Evolutionary conservation across 2,797 vertebrate genomes (phyloP).

Genomic region (Toxotes lorentzi): DNA sequence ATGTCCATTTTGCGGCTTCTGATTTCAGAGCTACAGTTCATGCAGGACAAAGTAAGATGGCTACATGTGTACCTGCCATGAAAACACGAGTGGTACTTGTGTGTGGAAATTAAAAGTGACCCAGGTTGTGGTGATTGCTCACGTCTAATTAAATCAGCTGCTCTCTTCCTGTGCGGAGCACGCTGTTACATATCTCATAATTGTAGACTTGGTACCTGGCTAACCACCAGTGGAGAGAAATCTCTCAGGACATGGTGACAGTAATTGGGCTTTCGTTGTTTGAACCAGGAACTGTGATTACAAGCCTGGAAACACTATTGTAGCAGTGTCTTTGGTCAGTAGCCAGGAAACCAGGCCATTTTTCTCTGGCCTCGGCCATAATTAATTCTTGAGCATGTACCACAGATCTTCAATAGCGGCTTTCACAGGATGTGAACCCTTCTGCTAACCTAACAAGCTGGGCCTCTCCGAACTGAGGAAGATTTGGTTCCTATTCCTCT

Average conservation of each 20-base stretch:
- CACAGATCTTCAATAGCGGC: conserved; percentile 53
- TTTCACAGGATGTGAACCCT: conserved; percentile 46
- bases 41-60: conserved; percentile 41
- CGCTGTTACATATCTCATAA: conserved; percentile 62
- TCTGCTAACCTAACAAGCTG: conserved; percentile 54
- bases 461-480: conserved; percentile 22
- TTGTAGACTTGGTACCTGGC: conserved; percentile 64
- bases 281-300: conserved; percentile 65
- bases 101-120: conserved; percentile 68
- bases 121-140: conserved; percentile 64
- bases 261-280: conserved; percentile 67
- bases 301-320: conserved; percentile 59
- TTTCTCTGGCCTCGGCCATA: conserved; percentile 29
- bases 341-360: conserved; percentile 56
- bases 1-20: conserved; percentile 27
- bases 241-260: conserved; percentile 61
- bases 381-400: conserved; percentile 59
- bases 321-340: conserved; percentile 63
- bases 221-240: conserved; percentile 54
- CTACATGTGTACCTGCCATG: conserved; percentile 51
- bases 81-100: conserved; percentile 27
- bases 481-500: conserved; percentile 27
- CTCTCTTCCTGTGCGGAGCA: conserved; percentile 44
- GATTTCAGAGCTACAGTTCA: conserved; percentile 44
- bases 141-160: conserved; percentile 71